phyloP scores from a whole-genome alignment of 2,113 vertebrate genomes.

The Trachemys scripta region DNA sequence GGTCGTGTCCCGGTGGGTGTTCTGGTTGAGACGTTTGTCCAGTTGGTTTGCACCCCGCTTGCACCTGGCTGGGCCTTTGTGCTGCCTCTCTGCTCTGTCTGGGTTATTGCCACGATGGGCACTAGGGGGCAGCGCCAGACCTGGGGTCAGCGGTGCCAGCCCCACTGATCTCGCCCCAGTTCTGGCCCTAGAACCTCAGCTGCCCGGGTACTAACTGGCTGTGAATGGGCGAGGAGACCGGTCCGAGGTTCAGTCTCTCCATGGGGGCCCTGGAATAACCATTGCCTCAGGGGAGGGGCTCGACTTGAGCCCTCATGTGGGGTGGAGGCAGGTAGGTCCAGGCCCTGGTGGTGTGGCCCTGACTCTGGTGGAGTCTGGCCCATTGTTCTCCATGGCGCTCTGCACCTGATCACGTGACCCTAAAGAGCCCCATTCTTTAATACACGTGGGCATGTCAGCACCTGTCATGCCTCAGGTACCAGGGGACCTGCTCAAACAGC shows the following conservation, averaged over 20 bases:
- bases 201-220: too few species aligned
- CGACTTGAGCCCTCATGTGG: too few species aligned
- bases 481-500: not conserved
- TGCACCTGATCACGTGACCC: not conserved
- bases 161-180: accelerated
- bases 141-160: not conserved
- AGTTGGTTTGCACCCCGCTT: not conserved
- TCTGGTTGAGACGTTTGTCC: not conserved
- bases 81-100: not conserved
- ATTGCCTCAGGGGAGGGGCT: too few species aligned
- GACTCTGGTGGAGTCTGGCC: not conserved
- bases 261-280: not conserved
- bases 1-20: not conserved
- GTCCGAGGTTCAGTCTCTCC: not conserved
- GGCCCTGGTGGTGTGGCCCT: not conserved
- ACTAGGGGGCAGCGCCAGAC: not conserved
- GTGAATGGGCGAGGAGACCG: not conserved
- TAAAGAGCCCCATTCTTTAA: not conserved
- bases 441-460: not conserved
- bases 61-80: not conserved
- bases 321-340: not conserved
- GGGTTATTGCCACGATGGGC: not conserved
- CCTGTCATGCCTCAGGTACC: too few species aligned
- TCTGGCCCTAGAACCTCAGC: too few species aligned
- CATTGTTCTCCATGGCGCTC: too few species aligned